phyloP scores from a whole-genome alignment of 23 tunicate genomes.

The Diplosoma virens region DNA sequence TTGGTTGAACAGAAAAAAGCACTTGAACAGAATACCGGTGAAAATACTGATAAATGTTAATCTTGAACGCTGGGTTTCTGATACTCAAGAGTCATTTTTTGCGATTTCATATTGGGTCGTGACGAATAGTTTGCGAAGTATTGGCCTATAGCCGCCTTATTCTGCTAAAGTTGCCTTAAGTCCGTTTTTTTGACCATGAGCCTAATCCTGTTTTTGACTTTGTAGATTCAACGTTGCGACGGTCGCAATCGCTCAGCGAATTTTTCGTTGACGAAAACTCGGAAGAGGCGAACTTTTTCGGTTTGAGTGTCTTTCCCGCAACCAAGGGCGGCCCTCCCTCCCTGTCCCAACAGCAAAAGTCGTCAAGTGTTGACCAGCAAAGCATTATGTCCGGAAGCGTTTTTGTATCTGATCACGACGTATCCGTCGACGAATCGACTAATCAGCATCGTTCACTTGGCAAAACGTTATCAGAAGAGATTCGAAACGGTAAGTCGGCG shows the following conservation, averaged over 20 bases:
- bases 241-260: conserved; percentile 25
- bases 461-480: conserved; percentile 18
- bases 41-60: no score
- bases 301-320: neutral
- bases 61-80: no score
- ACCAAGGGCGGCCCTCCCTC: neutral
- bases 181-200: no score
- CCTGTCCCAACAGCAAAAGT: conserved; percentile 27
- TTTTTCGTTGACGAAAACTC: neutral
- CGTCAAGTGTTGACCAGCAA: conserved; percentile 32
- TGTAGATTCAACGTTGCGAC: conserved; percentile 25
- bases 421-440: conserved; percentile 18
- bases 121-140: no score
- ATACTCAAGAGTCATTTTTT: no score
- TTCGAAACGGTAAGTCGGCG: neutral
- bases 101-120: no score
- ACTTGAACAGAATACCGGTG: no score
- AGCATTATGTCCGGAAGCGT: conserved; percentile 39
- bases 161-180: no score
- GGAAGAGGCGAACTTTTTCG: no score
- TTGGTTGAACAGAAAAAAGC: no score
- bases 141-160: no score
- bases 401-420: conserved; percentile 44
- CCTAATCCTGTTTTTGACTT: neutral
- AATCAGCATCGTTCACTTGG: neutral